A percentile compares a stretch with the other conserved stretches of the same genome.
Evolutionary conservation across 1,140 invertebrate genomes (phyloP).

Genomic region (Apis florea): DNA sequence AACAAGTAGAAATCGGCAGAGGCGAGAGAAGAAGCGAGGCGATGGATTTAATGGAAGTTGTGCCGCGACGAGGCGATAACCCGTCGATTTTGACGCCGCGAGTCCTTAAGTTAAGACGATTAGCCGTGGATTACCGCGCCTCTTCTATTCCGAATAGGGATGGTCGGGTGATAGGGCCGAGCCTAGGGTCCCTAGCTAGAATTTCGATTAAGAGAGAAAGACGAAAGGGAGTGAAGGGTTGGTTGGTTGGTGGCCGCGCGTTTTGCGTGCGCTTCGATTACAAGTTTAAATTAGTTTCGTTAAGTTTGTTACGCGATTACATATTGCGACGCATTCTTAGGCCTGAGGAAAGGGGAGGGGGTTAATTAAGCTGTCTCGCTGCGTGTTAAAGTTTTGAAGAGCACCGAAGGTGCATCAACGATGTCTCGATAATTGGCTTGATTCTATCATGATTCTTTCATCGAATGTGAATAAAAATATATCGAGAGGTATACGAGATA

Average conservation of each 20-base stretch:
- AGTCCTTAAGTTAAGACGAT: constrained; percentile 38
- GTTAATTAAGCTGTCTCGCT: constrained; percentile 25
- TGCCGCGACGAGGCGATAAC: constrained; percentile 17
- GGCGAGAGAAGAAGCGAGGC: no score
- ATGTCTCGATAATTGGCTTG: neutral
- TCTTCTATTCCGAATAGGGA: neutral
- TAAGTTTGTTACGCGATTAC: constrained; percentile 49
- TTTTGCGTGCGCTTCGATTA: constrained; percentile 31
- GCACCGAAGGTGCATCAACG: neutral
- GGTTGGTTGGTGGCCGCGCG: neutral
- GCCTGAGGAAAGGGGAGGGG: no score
- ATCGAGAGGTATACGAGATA: no score
- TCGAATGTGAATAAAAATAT: no score
- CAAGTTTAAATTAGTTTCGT: constrained; percentile 52
- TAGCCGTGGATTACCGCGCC: constrained; percentile 22
- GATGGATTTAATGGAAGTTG: neutral
- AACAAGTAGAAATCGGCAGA: constrained; percentile 2
- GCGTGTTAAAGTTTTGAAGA: neutral
- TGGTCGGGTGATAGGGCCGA: constrained; percentile 8
- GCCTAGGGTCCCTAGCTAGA: no score
- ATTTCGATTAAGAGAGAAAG: constrained; percentile 33
- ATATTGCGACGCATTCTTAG: constrained; percentile 44
- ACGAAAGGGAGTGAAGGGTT: no score
- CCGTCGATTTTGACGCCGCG: neutral
- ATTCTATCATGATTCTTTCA: no score